Evolutionary conservation across 1,140 invertebrate species (phyloP).

Genomic region (Delia radicum): DNA sequence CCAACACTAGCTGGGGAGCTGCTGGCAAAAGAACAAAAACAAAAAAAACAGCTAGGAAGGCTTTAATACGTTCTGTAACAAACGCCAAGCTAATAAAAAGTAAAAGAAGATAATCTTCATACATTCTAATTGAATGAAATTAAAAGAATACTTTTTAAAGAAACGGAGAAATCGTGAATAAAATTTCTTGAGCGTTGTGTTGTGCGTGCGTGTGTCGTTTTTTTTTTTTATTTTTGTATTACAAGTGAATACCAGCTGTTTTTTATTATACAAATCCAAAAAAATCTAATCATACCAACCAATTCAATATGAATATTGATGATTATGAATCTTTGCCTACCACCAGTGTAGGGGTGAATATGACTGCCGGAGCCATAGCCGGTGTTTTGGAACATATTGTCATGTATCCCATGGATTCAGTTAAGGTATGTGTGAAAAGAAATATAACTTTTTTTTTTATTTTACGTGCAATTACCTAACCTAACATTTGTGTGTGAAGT

Average conservation of each 20-base stretch:
- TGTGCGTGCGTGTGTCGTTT: too few relatives aligned
- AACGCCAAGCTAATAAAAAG: not conserved
- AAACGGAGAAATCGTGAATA: not conserved
- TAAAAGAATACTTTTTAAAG: not conserved
- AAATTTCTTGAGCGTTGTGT: not conserved
- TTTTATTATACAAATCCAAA: not conserved
- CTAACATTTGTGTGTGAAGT: conserved; percentile 25
- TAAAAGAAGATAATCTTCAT: not conserved
- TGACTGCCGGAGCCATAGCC: conserved; percentile 90
- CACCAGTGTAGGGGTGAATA: conserved; percentile 76
- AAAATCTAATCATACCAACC: not conserved
- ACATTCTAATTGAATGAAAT: too few relatives aligned
- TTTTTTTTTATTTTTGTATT: too few relatives aligned
- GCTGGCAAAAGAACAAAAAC: not conserved
- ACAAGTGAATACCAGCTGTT: not conserved
- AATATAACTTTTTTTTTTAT: not conserved
- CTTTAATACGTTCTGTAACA: not conserved
- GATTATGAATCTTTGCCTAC: conserved; percentile 91
- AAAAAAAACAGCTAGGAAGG: not conserved
- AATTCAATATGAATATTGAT: conserved; percentile 73
- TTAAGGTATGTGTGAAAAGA: conserved; percentile 70
- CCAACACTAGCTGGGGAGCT: conserved; percentile 4
- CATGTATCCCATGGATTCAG: conserved; percentile 97
- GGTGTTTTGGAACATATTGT: conserved; percentile 98
- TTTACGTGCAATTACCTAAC: conserved; percentile 24